Conservation (phyloP, 2,113 vertebrate genomes). For the Brevimyrus niger region DNA sequence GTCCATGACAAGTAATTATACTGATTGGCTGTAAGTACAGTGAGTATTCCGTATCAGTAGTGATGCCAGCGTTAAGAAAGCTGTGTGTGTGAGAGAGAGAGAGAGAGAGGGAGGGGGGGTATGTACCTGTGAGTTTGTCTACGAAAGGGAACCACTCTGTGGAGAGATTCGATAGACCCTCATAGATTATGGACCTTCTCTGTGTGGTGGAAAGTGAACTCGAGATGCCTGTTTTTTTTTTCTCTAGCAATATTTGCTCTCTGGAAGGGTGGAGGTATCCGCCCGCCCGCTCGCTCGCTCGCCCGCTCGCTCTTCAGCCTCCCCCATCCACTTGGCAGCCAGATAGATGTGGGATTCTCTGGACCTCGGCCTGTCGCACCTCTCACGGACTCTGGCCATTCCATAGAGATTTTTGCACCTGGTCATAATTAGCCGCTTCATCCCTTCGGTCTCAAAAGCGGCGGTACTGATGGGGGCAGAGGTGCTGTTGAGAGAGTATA, state of each 20-base stretch:
- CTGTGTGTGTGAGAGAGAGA: conserved; percentile 16
- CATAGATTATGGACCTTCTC: not conserved
- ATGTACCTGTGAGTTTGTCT: conserved; percentile 17
- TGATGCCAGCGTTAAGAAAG: conserved; percentile 28
- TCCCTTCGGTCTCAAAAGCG: not conserved
- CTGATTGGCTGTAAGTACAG: conserved; percentile 31
- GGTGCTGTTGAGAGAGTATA: not conserved
- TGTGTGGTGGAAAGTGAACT: not conserved
- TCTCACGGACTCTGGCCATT: not conserved
- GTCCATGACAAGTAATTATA: conserved; percentile 13
- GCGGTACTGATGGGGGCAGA: not conserved
- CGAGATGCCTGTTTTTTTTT: not conserved
- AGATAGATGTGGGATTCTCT: not conserved
- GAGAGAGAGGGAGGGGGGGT: conserved; percentile 14
- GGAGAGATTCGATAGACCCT: not conserved
- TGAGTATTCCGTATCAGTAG: conserved; percentile 27
- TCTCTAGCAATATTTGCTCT: not conserved
- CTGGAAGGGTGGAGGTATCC: not conserved
- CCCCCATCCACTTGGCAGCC: not conserved
- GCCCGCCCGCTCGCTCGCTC: not conserved
- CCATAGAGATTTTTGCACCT: not conserved
- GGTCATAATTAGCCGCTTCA: not conserved
- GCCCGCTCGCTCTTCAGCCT: not conserved
- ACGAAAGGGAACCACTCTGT: not conserved
- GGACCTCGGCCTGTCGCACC: not conserved